Percentiles rank a stretch among this genome's conserved stretches.
These are phyloP conservation scores for Diplazon laetatorius DNA, from an alignment of 2,888 invertebrate genomes.

Conservation along the genomic window DNA sequence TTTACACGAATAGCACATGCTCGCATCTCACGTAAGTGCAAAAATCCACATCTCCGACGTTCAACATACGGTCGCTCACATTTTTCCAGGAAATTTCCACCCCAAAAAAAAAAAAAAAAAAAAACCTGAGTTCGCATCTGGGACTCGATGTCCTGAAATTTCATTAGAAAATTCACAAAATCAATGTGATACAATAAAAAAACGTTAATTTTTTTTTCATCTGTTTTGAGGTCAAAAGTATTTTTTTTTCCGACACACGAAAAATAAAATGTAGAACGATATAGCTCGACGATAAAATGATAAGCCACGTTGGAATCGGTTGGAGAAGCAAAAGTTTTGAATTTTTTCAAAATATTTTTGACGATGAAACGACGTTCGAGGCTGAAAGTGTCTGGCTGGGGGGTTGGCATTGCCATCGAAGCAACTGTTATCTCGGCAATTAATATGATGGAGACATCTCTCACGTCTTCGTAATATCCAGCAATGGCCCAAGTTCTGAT, in stretches of 20 bases:
- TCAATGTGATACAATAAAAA: too few species aligned
- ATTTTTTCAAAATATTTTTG: conserved; percentile 13
- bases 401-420: conserved; percentile 76
- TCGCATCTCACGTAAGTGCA: conserved; percentile 68
- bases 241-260: too few species aligned
- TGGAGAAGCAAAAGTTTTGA: not conserved
- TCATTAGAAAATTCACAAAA: not conserved
- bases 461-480: conserved; percentile 82
- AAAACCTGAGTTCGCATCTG: conserved; percentile 41
- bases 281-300: too few species aligned
- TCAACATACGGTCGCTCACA: conserved; percentile 56
- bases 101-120: too few species aligned
- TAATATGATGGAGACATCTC: conserved; percentile 83
- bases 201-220: too few species aligned
- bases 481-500: conserved; percentile 83
- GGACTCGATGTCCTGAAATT: not conserved
- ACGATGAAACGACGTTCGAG: conserved; percentile 18
- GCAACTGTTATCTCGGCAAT: conserved; percentile 81
- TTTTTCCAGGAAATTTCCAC: conserved; percentile 55
- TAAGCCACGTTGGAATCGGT: too few species aligned
- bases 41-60: conserved; percentile 63
- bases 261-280: too few species aligned
- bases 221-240: too few species aligned
- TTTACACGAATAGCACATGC: conserved; percentile 75
- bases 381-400: conserved; percentile 13